Evolutionary conservation across 1,140 invertebrate genomes (phyloP), one percentile per base, ranked within the genome.

Genomic region (Periplaneta americana): DNA sequence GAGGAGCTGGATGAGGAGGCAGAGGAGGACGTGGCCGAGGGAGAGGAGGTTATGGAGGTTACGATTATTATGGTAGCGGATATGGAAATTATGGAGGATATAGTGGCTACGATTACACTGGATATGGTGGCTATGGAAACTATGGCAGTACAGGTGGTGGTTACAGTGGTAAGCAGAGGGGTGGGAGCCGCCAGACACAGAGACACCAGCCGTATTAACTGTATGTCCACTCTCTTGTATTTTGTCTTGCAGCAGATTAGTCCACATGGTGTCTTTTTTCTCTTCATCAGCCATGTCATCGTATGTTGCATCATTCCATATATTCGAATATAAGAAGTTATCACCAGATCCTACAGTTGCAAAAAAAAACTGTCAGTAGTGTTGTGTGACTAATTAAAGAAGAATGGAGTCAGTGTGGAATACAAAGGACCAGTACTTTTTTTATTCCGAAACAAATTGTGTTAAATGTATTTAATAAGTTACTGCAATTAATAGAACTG

Each of bases 131-230:
- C 89, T 94, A 94, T 88, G 93, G 93, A 90, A 93, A 93, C 90
- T 94, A 94, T 91, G 91, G 79, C 80, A 83, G 78, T 81, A 39
- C 81, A 87, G 88, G 89, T 84, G 85, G 85, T 82, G 90, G 90
- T 87, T 91, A 91, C 88, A 90, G 90, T 86, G 90, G 91, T 85
- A 91, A 93, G 90, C 92, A 92, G 90, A 90, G 88, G 85, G 91
- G 92, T 88, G 91, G 91, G 87, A 91, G 91, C 84, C 92, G 93
- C 86, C 90, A 92, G 87, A 93, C 92, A 88, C 93, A 94, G 89
- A 93, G 93, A 91, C 93, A 94, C 90, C 93, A 94, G 89, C 93
- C 93, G 86, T 95, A 95, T 90, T 94, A 92, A 91, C 86, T 86
- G 82, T 66, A n/a, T n/a, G n/a, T n/a, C n/a, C n/a, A n/a, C 66